Evolutionary conservation across 1,140 invertebrate species (phyloP), one percentile per base, ranked within the genome.

Genomic region (Scaptomyza hsui): DNA sequence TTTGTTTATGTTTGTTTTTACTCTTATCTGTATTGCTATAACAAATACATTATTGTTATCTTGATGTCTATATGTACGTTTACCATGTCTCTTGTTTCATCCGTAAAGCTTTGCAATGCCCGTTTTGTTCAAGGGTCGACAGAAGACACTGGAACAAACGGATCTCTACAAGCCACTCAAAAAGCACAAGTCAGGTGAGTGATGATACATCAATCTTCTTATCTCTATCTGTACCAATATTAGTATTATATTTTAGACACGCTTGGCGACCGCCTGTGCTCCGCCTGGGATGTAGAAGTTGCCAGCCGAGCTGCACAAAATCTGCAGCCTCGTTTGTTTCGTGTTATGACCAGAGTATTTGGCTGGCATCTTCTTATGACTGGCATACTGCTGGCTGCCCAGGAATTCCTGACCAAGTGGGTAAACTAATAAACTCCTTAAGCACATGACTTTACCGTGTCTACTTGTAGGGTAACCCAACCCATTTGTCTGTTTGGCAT

Each of bases 101-200:
- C 10, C 49, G 1, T 45, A 19, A 47, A 93, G 92, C 65, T 93
- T 92, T 61, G 92, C 92, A 10, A 75, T 93, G 45, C 92, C 92
- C 47, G 92, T 92, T 15, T 92, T 93, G 57, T 90, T 91, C 44
- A 91, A 91, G 68, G 93, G 93, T 13, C 90, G 91, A 13, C 92
- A 92, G 64, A 91, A 92, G 52, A 93, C 94, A 39, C 70, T 94
- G 41, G 92, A 93, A 64, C 89, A 92, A 48, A 76, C 88, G n/a
- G 94, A 94, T 89, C 89, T 94, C 0, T 93, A 93, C 72, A 80
- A 92, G 61, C 92, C 94, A n/a, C 86, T 94, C 1, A 89, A 91
- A 16, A 92, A 93, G 51, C 93, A 94, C 75, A 91, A 91, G 47
- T 94, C 93, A 1, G 90, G 85, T 89, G 29, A 77, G 69, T 44